Percentiles rank a stretch among this genome's conserved stretches.
These are phyloP conservation scores for Oscheius myriophilus DNA, from an alignment of 2,888 invertebrate species.

Conservation along the genomic window DNA sequence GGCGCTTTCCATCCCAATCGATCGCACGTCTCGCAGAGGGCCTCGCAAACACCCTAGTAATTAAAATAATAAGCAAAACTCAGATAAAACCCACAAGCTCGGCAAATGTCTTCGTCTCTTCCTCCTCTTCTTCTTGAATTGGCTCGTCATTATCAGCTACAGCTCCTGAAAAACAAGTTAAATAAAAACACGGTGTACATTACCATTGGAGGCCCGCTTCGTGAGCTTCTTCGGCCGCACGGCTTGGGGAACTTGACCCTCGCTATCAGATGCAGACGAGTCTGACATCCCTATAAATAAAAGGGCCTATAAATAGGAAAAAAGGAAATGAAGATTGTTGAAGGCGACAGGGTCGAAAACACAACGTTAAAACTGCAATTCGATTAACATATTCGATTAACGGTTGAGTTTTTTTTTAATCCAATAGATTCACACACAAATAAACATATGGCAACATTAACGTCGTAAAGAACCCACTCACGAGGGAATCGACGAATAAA, in stretches of 20 bases:
- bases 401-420: no score
- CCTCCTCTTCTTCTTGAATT: slow-evolving; percentile 36
- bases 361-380: not conserved
- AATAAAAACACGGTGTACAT: not conserved
- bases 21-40: slow-evolving; percentile 88
- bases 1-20: slow-evolving; percentile 92
- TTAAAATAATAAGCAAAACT: not conserved
- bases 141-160: slow-evolving; percentile 10
- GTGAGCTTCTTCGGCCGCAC: slow-evolving; percentile 37
- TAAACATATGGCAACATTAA: no score
- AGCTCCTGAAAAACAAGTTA: not conserved
- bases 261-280: slow-evolving; percentile 53
- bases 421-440: no score
- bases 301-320: not conserved
- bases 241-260: slow-evolving; percentile 36
- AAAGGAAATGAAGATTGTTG: not conserved
- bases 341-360: not conserved
- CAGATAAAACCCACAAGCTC: slow-evolving; percentile 38
- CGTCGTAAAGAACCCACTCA: no score
- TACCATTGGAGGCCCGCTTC: slow-evolving; percentile 19
- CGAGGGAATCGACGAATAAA: no score
- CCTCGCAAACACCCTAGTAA: slow-evolving; percentile 86
- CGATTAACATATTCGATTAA: slow-evolving; percentile 1
- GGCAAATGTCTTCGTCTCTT: slow-evolving; percentile 40
- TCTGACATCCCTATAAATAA: slow-evolving; percentile 45